Evolutionary conservation across 2,797 vertebrate genomes (phyloP).

Genomic region (Octomys mimax): DNA sequence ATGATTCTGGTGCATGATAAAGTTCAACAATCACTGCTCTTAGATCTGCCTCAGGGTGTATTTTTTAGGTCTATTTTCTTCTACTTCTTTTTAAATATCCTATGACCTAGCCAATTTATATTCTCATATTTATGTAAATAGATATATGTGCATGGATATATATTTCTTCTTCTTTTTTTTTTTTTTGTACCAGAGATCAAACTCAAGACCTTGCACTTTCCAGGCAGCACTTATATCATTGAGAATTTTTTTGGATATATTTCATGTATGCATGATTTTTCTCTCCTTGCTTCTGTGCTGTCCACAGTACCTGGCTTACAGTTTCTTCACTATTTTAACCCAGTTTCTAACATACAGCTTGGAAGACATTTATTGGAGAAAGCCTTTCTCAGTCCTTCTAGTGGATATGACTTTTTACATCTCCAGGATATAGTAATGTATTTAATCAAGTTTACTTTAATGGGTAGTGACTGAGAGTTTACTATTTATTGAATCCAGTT

Average conservation of each 20-base stretch:
- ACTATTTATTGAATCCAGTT: neutral
- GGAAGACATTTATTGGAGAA: neutral
- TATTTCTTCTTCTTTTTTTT: too few species aligned
- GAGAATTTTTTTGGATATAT: neutral
- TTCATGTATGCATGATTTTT: neutral
- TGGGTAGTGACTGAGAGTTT: neutral
- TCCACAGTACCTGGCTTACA: neutral
- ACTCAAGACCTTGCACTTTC: too few species aligned
- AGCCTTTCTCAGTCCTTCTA: neutral
- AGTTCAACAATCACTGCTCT: neutral
- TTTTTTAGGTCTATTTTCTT: neutral
- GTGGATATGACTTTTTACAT: neutral
- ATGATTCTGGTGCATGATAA: neutral
- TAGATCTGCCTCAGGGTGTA: neutral
- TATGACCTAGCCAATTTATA: neutral
- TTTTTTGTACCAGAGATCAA: too few species aligned
- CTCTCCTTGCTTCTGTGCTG: neutral
- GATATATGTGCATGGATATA: neutral
- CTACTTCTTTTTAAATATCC: neutral
- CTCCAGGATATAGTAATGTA: neutral
- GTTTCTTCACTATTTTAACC: neutral
- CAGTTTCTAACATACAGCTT: neutral
- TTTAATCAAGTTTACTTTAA: constrained; percentile 1
- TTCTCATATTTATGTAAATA: neutral
- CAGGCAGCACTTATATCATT: too few species aligned